Evolutionary conservation across 2,113 vertebrate genomes (phyloP), one percentile per base, ranked within the genome.

Genomic region (Dendrocopos noguchii): DNA sequence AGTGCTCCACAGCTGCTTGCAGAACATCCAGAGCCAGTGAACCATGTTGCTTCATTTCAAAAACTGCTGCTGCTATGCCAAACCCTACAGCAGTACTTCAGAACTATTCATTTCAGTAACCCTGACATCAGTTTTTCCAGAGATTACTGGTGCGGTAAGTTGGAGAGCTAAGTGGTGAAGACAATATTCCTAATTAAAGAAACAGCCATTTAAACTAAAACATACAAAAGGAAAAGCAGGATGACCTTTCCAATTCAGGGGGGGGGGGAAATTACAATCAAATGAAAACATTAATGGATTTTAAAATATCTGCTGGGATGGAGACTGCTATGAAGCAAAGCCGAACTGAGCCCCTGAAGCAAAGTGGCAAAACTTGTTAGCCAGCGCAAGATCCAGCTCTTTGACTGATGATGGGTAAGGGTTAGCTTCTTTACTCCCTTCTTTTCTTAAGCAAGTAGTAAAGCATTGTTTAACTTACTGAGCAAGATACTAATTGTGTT

Each of bases 121-220:
- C 56, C 90, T 94, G 80, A 83, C 91, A 94, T 72, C 85, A 87
- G 31, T 91, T 91, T 83, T 90, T 90, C 88, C 80, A 67, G 80
- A 84, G 55, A 61, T 46, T 42, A 59, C 57, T 80, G 6, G 6
- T 53, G 81, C 91, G 22, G 67, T 50, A 88, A 88, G 28, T 4
- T 72, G 74, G 61, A 80, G 53, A 90, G 47, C 79, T 64, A 60
- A 85, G 56, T 7, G 1, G 55, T 46, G 87, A 86, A 81, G 66
- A 90, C 71, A 87, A 80, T 68, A 92, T 78, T 85, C 66, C 77
- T 74, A 65, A 91, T 73, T 75, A 74, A 82, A 75, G 42, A 74
- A 94, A 84, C 36, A 93, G 57, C 39, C n/a, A 27, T 33, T 88
- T 82, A 67, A 95, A 81, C 66, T 25, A 81, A 82, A 96, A n/a